Evolutionary conservation across 2,888 invertebrate genomes (phyloP).

Genomic region (Tipula vernalis): DNA sequence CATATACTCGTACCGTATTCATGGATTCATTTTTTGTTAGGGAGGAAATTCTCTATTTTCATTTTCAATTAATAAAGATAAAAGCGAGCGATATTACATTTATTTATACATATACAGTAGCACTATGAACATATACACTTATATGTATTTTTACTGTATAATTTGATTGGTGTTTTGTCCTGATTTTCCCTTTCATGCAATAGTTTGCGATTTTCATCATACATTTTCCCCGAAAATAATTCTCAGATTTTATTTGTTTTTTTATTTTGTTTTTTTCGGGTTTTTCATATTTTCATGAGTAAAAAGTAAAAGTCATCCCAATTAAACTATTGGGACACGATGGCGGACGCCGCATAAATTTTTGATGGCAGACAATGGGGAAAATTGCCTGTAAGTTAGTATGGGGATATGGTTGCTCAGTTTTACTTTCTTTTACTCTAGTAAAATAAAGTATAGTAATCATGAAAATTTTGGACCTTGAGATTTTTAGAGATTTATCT

Average conservation of each 20-base stretch:
- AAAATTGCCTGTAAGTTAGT: background rate
- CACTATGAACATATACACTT: background rate
- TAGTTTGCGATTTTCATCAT: background rate
- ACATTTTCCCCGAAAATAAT: background rate
- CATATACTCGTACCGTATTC: background rate
- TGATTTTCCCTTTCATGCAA: background rate
- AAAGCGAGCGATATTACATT: background rate
- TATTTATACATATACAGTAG: background rate
- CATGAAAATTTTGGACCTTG: too few species aligned
- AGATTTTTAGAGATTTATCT: too few species aligned
- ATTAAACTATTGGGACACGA: background rate
- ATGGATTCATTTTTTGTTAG: background rate
- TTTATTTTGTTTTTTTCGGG: background rate
- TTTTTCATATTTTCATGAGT: background rate
- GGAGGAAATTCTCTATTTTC: background rate
- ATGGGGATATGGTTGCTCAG: background rate
- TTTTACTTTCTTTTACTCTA: background rate
- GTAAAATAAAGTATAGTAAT: too few species aligned
- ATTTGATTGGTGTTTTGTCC: background rate
- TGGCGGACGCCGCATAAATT: background rate
- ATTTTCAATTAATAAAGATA: background rate
- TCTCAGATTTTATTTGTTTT: background rate
- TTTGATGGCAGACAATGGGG: background rate
- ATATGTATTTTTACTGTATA: background rate
- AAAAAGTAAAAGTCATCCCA: background rate